Conservation (phyloP, 1,140 invertebrate species). For the Sesamia nonagrioides region DNA sequence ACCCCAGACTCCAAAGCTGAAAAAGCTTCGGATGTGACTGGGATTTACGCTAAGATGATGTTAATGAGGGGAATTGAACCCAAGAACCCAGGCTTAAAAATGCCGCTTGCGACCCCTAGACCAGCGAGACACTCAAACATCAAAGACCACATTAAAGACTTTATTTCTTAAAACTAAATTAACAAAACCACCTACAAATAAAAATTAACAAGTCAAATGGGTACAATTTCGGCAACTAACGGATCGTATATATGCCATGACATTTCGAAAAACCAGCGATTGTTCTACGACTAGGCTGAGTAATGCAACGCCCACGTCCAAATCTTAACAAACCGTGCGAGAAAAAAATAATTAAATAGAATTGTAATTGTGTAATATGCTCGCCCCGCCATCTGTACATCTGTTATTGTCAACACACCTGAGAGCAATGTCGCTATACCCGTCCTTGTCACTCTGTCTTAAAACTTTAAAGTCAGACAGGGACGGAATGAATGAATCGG, state of each 20-base stretch:
- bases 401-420: slow-evolving; percentile 87
- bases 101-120: too few relatives aligned
- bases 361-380: slow-evolving; percentile 86
- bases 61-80: too few relatives aligned
- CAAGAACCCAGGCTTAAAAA: too few relatives aligned
- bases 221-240: slow-evolving; percentile 72
- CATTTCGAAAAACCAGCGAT: slow-evolving; percentile 67
- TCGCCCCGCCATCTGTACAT: slow-evolving; percentile 79
- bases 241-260: slow-evolving; percentile 61
- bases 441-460: slow-evolving; percentile 62
- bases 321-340: slow-evolving; percentile 69
- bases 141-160: too few relatives aligned
- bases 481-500: slow-evolving; percentile 67
- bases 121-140: too few relatives aligned
- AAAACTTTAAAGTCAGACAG: slow-evolving; percentile 56
- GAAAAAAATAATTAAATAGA: slow-evolving; percentile 86
- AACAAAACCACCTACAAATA: slow-evolving; percentile 51
- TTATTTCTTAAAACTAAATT: slow-evolving; percentile 39
- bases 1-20: too few relatives aligned
- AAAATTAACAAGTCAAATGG: slow-evolving; percentile 67
- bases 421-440: slow-evolving; percentile 63
- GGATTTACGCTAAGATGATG: too few relatives aligned
- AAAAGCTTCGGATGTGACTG: too few relatives aligned
- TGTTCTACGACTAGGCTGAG: slow-evolving; percentile 65
- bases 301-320: slow-evolving; percentile 69